A percentile compares a stretch with the other conserved stretches of the same genome.
These are phyloP conservation scores for Cacoxenus indagator DNA, from an alignment of 2,888 invertebrate species.

Conservation along the genomic window DNA sequence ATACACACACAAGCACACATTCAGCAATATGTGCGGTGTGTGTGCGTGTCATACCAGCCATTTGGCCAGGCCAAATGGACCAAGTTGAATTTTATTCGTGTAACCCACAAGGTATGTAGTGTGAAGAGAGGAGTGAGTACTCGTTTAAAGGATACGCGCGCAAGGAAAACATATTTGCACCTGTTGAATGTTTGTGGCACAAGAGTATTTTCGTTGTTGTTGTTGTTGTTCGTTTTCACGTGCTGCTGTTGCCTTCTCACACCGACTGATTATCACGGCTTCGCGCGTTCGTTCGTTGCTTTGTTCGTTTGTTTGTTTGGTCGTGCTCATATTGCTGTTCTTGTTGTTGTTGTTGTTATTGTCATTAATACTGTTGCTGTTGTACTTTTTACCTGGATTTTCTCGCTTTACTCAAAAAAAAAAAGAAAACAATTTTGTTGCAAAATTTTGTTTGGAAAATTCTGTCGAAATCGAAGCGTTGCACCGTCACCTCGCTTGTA, in stretches of 20 bases:
- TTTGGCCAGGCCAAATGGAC: background rate
- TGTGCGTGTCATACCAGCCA: background rate
- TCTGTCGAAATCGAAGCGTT: background rate
- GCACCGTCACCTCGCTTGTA: background rate
- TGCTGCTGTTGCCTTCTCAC: conserved; percentile 15
- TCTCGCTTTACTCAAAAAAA: background rate
- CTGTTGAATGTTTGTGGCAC: conserved; percentile 30
- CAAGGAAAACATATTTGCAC: conserved; percentile 43
- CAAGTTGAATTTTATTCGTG: background rate
- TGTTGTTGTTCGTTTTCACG: conserved; percentile 23
- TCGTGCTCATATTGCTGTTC: conserved; percentile 8
- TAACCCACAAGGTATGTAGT: conserved; percentile 10
- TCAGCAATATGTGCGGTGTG: conserved; percentile 21
- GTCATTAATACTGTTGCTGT: conserved; percentile 26
- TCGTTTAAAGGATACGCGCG: background rate
- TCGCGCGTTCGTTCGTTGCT: conserved; percentile 3
- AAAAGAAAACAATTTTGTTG: conserved; percentile 25
- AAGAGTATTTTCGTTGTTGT: conserved; percentile 10
- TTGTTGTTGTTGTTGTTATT: conserved; percentile 32
- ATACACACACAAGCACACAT: background rate
- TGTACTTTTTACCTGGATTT: conserved; percentile 1
- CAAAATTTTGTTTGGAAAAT: background rate
- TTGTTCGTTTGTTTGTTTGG: conserved; percentile 30
- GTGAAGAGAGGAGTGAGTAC: background rate
- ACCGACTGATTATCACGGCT: background rate